Conservation (phyloP, 2,113 vertebrate genomes). For the Myiozetetes cayanensis region DNA sequence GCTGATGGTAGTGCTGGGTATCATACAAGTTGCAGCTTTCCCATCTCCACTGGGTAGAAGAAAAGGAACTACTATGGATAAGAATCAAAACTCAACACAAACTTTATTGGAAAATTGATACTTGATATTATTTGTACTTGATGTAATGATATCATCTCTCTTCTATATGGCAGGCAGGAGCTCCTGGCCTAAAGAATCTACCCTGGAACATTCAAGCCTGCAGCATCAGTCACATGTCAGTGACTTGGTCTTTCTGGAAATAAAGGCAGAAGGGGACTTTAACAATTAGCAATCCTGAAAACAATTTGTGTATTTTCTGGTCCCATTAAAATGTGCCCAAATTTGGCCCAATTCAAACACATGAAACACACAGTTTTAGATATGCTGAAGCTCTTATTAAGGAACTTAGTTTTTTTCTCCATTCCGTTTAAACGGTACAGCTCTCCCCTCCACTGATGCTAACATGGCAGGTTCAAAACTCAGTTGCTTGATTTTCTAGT, state of each 20-base stretch:
- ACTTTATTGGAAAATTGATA: not conserved
- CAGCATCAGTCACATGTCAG: not conserved
- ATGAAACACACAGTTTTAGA: not conserved
- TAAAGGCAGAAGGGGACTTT: not conserved
- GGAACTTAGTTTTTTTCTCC: not conserved
- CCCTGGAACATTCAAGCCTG: not conserved
- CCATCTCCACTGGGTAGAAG: not conserved
- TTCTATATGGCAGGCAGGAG: not conserved
- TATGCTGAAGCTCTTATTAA: not conserved
- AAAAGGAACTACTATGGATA: not conserved
- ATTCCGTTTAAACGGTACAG: not conserved
- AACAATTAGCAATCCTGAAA: not conserved
- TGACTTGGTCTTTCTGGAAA: not conserved
- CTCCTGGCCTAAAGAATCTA: not conserved
- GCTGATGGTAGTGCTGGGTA: not conserved
- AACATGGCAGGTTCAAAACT: not conserved
- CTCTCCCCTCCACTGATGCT: not conserved
- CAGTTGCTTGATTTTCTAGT: not conserved
- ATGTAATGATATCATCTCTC: not conserved
- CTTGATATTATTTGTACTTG: conserved; percentile 3
- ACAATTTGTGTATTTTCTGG: not conserved
- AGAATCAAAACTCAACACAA: not conserved
- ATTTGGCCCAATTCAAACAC: not conserved
- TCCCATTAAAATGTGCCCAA: not conserved
- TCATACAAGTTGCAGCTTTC: not conserved